These are phyloP conservation scores for Chaenocephalus aceratus DNA, from an alignment of 2,113 vertebrate species.

Conservation along the genomic window DNA sequence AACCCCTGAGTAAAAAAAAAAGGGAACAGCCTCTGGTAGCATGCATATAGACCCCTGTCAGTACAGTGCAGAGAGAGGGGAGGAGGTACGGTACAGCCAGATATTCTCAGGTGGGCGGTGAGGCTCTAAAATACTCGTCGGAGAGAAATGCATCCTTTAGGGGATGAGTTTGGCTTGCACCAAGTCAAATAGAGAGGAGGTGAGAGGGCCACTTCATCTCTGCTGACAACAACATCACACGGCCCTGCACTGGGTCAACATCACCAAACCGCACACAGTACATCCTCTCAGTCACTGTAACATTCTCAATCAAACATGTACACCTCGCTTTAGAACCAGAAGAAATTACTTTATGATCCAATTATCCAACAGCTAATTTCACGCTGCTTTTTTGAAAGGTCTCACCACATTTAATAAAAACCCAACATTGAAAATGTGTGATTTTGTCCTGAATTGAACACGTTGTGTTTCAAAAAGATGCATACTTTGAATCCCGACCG, in stretches of 20 bases:
- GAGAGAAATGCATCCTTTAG: slow-evolving; percentile 39
- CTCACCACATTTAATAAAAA: neutral
- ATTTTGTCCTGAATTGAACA: slow-evolving; percentile 3
- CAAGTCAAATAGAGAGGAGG: slow-evolving; percentile 24
- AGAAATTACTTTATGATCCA: neutral
- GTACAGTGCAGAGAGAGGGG: slow-evolving; percentile 6
- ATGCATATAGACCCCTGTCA: slow-evolving; percentile 31
- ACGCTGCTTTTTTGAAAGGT: slow-evolving; percentile 12
- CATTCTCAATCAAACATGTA: neutral
- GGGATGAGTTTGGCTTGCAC: slow-evolving; percentile 36
- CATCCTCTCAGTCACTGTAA: slow-evolving; percentile 3
- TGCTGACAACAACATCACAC: slow-evolving; percentile 48
- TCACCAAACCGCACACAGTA: slow-evolving; percentile 27
- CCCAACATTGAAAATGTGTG: neutral
- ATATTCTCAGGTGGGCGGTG: slow-evolving; percentile 19
- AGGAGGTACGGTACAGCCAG: slow-evolving; percentile 12
- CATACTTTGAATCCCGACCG: slow-evolving; percentile 24
- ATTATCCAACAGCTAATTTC: slow-evolving; percentile 4
- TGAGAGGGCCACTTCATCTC: slow-evolving; percentile 54
- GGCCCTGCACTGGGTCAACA: slow-evolving; percentile 51
- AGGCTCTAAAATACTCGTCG: slow-evolving; percentile 45
- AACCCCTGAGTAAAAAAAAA: slow-evolving; percentile 40
- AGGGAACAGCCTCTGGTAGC: slow-evolving; percentile 36
- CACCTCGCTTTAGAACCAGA: neutral
- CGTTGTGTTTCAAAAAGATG: slow-evolving; percentile 3